Conservation (phyloP, 2,797 vertebrate species). For the Telmatherina bonti region DNA sequence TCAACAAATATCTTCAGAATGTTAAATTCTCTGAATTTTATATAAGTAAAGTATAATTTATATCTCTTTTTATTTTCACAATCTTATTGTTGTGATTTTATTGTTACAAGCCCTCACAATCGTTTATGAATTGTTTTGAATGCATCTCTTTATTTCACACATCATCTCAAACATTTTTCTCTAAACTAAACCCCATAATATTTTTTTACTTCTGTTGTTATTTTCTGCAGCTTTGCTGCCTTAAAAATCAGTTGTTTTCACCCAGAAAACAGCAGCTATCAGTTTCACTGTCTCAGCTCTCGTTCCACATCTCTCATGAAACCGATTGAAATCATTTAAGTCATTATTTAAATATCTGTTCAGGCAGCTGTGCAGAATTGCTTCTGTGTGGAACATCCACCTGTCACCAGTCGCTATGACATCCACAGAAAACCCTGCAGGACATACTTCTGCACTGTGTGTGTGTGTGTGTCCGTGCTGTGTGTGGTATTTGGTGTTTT, state of each 20-base stretch:
- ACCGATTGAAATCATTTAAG: too few species aligned
- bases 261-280: neutral
- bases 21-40: too few species aligned
- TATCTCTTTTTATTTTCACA: too few species aligned
- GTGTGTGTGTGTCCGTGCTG: conserved; percentile 24
- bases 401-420: neutral
- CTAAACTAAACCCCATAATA: neutral
- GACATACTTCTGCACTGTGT: neutral
- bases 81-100: too few species aligned
- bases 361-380: neutral
- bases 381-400: neutral
- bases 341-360: neutral
- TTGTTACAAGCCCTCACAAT: neutral
- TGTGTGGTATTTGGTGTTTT: conserved; percentile 67
- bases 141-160: neutral
- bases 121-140: neutral
- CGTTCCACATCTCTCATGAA: too few species aligned
- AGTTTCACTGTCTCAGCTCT: neutral
- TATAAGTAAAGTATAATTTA: too few species aligned
- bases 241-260: neutral
- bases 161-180: neutral
- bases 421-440: neutral
- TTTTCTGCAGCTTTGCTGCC: neutral
- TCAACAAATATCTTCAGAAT: too few species aligned
- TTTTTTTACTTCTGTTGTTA: neutral